Base-by-base conservation (phyloP, 2,888 invertebrate genomes). In the Bruchidius siliquastri region DNA sequence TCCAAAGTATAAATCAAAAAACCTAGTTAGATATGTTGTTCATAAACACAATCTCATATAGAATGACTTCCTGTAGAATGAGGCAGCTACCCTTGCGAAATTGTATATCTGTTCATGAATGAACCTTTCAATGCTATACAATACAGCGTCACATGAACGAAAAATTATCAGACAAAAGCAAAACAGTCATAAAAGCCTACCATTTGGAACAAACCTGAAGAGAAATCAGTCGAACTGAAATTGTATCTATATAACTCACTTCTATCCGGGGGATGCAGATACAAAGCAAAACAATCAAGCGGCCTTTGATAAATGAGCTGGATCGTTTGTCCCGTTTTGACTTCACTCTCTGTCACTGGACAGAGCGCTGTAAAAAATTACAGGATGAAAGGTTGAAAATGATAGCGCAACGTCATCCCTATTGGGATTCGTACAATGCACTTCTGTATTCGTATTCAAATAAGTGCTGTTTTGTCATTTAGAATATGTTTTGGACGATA, bases 251-350 rank as follows among this genome's bases (percentile, higher is more conserved):
- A 49, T 49, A 49, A 49, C 49, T 49, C 49, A 49, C 49, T 49
- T 49, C 10, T 18, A 49, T 49, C 49, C 8, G 49, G 6, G n/a
- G 49, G 49, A 49, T 49, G 49, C 49, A 49, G 49, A 49, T 49
- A 49, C 49, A 49, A 30, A 71, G 71, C 77, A 79, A 79, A 80
- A 80, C 79, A 80, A 79, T 80, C 79, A 80, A 75, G 75, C 75
- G 69, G 75, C 77, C 76, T 79, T 78, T 77, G 76, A 79, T 78
- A 77, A 78, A 80, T 80, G 79, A 79, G 79, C 79, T 78, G 77
- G 77, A 78, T 77, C 75, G 76, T 80, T 78, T 77, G 79, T 79
- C 76, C 78, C 77, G 77, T 77, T 77, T 18, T 8, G 49, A 49
- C 49, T 18, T 49, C 49, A 49, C 49, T 49, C 77, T 49, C 49